phyloP scores from a whole-genome alignment of 2,888 invertebrate species.

The Chrysina gloriosa region DNA sequence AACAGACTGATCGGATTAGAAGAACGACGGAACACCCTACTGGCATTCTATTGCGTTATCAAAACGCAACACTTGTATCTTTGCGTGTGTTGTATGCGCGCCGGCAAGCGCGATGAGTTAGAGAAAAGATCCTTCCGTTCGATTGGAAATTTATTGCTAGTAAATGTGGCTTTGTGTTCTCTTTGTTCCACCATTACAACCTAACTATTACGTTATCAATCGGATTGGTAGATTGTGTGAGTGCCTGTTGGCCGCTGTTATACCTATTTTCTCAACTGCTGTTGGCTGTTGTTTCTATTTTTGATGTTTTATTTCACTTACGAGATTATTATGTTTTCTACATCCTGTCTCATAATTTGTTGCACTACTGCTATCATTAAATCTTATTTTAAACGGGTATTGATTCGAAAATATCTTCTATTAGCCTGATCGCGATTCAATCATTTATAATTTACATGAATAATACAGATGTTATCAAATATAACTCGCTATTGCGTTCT shows the following conservation, averaged over 20 bases:
- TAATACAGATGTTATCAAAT: too few species aligned
- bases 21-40: slow-evolving; percentile 11
- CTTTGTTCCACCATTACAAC: neutral
- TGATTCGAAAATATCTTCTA: too few species aligned
- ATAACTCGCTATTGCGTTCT: too few species aligned
- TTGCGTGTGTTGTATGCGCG: slow-evolving; percentile 13
- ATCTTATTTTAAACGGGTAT: neutral
- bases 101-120: slow-evolving; percentile 15
- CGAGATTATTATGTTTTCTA: neutral
- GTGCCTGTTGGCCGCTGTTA: slow-evolving; percentile 1
- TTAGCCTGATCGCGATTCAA: too few species aligned
- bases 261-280: slow-evolving; percentile 9
- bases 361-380: neutral
- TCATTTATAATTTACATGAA: too few species aligned
- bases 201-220: slow-evolving; percentile 30
- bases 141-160: slow-evolving; percentile 10
- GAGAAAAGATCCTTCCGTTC: slow-evolving; percentile 9
- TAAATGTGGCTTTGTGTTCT: slow-evolving; percentile 16
- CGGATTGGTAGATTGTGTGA: slow-evolving; percentile 9
- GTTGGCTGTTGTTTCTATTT: neutral
- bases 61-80: slow-evolving; percentile 28
- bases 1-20: slow-evolving; percentile 2
- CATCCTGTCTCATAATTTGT: neutral
- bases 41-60: slow-evolving; percentile 18
- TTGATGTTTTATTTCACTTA: slow-evolving; percentile 12